Conservation (phyloP, 2,113 vertebrate species). For the Rhipidura dahli region DNA sequence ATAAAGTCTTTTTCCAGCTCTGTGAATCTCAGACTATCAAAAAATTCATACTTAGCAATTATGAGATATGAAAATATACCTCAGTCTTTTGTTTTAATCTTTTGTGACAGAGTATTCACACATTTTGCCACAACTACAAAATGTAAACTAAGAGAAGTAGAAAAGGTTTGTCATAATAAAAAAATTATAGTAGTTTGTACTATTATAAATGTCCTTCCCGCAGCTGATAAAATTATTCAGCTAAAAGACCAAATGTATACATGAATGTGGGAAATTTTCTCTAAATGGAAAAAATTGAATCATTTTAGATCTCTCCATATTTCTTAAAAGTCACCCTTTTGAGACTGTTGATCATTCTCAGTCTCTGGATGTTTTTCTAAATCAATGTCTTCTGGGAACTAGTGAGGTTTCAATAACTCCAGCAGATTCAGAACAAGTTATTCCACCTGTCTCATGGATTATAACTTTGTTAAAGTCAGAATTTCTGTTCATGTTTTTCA, state of each 20-base stretch:
- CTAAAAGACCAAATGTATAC: not conserved
- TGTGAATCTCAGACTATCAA: not conserved
- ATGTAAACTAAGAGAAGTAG: not conserved
- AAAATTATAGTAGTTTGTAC: not conserved
- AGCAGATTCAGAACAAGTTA: not conserved
- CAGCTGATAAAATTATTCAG: not conserved
- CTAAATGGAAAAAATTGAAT: not conserved
- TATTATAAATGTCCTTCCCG: not conserved
- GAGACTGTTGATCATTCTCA: not conserved
- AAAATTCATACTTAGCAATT: not conserved
- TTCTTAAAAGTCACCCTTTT: not conserved
- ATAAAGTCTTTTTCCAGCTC: not conserved
- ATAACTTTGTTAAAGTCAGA: not conserved
- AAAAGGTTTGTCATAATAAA: not conserved
- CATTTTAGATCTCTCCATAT: not conserved
- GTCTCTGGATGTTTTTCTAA: not conserved
- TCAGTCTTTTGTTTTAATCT: not conserved
- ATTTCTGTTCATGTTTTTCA: not conserved
- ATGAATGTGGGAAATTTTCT: not conserved
- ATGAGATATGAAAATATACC: not conserved
- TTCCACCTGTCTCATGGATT: not conserved
- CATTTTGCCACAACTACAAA: not conserved
- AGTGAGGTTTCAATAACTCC: not conserved
- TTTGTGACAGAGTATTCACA: not conserved
- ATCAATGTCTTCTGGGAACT: not conserved